Evolutionary conservation across 2,888 invertebrate species (phyloP).

Genomic region (Drepana falcataria): DNA sequence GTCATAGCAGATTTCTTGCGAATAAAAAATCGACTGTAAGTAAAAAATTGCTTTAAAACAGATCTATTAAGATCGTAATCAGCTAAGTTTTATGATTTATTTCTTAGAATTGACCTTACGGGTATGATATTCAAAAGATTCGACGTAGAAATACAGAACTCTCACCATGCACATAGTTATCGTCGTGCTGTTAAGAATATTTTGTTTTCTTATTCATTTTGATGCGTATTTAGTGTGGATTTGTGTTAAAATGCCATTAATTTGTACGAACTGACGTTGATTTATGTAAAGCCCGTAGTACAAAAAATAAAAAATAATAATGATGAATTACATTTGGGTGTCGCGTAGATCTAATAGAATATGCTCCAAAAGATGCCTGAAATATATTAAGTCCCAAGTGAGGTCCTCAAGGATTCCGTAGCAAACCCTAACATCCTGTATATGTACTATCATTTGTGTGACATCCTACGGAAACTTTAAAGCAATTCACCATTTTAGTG

Average conservation of each 20-base stretch:
- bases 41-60: no score
- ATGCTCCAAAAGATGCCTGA: constrained; percentile 59
- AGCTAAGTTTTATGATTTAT: not conserved
- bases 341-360: constrained; percentile 27
- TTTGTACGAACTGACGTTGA: constrained; percentile 48
- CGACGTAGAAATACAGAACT: constrained; percentile 48
- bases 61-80: no score
- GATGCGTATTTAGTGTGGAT: constrained; percentile 75
- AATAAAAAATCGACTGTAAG: no score
- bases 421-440: constrained; percentile 36
- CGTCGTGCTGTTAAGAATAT: constrained; percentile 74
- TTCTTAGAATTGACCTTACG: not conserved
- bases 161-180: constrained; percentile 78
- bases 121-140: constrained; percentile 39
- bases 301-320: constrained; percentile 1
- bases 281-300: constrained; percentile 60
- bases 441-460: constrained; percentile 20
- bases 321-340: constrained; percentile 38
- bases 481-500: constrained; percentile 64
- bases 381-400: constrained; percentile 40
- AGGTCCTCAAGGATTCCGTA: constrained; percentile 63
- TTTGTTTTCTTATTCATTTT: constrained; percentile 72
- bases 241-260: constrained; percentile 70
- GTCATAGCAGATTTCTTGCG: no score
- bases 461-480: constrained; percentile 65